These are phyloP conservation scores for Polydesmus complanatus DNA, from an alignment of 2,888 invertebrate species.

Conservation along the genomic window DNA sequence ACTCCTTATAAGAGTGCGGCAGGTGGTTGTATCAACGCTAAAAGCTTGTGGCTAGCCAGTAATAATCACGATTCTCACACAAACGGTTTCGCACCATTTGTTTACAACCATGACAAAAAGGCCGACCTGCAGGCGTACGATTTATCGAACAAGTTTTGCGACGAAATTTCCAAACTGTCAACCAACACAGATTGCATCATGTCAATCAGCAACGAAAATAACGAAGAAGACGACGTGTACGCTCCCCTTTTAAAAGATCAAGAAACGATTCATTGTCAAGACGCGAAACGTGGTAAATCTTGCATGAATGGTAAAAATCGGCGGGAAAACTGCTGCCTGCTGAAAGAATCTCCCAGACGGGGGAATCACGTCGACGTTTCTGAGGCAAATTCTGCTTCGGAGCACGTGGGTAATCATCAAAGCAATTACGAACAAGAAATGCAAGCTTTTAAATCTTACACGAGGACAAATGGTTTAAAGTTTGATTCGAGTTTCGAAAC, in stretches of 20 bases:
- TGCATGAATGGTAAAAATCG: background rate
- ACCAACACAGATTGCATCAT: background rate
- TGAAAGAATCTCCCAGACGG: background rate
- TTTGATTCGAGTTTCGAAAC: background rate
- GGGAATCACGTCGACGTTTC: background rate
- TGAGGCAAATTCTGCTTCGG: background rate
- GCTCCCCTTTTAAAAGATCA: slow-evolving; percentile 6
- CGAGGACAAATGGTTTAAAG: background rate
- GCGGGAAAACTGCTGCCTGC: background rate
- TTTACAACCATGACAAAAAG: background rate
- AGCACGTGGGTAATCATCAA: background rate
- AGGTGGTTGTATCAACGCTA: background rate
- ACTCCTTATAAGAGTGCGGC: background rate
- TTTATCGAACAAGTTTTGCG: background rate
- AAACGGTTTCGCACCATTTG: no score
- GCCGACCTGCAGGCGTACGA: background rate
- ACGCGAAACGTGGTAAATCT: background rate
- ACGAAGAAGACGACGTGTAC: slow-evolving; percentile 10
- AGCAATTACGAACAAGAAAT: background rate
- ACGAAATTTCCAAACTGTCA: background rate
- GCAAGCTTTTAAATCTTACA: background rate
- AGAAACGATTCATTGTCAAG: background rate
- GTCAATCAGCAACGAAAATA: background rate
- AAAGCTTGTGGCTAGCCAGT: background rate
- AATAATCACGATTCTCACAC: background rate